Conservation (phyloP, 2,113 vertebrate genomes). For the Toxostoma redivivum region DNA sequence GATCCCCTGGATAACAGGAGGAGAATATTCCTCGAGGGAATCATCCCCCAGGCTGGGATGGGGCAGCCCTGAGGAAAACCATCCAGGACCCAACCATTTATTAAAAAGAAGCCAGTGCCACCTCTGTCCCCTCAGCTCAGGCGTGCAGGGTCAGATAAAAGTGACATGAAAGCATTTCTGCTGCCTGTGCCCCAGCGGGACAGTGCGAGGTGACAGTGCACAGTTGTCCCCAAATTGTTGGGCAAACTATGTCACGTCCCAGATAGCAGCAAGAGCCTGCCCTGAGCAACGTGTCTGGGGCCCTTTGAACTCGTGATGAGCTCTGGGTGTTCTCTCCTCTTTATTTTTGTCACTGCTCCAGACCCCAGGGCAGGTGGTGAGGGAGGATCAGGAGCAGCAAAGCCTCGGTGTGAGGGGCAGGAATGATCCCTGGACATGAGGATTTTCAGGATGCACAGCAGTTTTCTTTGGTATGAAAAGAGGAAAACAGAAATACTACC, state of each 20-base stretch:
- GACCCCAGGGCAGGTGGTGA: not conserved
- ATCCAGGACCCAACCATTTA: fast-evolving
- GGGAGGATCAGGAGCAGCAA: not conserved
- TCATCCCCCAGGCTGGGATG: not conserved
- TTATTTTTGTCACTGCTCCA: not conserved
- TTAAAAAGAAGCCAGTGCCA: not conserved
- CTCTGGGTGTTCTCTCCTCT: not conserved
- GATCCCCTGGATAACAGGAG: fast-evolving
- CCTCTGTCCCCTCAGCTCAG: not conserved
- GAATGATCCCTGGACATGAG: fast-evolving
- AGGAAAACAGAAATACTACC: not conserved
- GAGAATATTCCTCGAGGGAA: not conserved
- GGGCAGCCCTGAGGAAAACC: not conserved
- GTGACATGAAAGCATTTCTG: slow-evolving; percentile 10
- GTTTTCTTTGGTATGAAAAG: not conserved
- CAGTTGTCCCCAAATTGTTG: slow-evolving; percentile 22
- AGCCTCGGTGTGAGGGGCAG: fast-evolving
- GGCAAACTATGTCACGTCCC: slow-evolving; percentile 25
- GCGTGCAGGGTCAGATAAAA: not conserved
- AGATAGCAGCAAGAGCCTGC: slow-evolving; percentile 35
- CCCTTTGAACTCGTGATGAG: slow-evolving; percentile 41
- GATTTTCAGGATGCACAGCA: not conserved
- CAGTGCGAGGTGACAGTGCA: not conserved
- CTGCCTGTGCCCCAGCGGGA: not conserved
- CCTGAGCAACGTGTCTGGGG: not conserved